Percentiles rank a stretch among this genome's conserved stretches.
These are phyloP conservation scores for Peromyscus polionotus DNA, from an alignment of 2,113 vertebrate species.

Conservation along the genomic window DNA sequence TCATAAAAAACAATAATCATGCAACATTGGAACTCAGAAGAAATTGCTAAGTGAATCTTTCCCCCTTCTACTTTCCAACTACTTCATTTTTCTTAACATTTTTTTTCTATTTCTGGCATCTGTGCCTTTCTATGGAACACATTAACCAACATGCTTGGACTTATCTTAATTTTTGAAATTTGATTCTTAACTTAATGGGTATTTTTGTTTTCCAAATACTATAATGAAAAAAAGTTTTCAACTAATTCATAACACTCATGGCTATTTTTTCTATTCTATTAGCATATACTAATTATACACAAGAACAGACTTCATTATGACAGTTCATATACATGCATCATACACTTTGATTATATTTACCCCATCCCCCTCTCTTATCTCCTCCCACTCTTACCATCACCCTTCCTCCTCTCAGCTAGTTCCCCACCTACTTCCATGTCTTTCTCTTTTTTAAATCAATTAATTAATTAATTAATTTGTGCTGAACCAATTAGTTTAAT, in stretches of 20 bases:
- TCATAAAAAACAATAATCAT: neutral
- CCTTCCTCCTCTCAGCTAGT: neutral
- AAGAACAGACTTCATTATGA: neutral
- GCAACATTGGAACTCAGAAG: neutral
- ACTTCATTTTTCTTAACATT: neutral
- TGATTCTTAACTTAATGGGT: neutral
- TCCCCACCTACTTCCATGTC: neutral
- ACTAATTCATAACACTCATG: neutral
- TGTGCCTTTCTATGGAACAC: neutral
- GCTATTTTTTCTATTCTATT: constrained; percentile 1
- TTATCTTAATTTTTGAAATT: neutral
- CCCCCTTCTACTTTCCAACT: neutral
- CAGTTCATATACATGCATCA: no score
- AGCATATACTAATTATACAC: neutral
- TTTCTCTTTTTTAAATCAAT: no score
- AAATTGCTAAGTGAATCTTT: neutral
- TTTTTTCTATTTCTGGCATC: neutral
- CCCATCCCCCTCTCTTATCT: neutral
- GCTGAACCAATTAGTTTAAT: neutral
- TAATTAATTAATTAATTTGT: neutral
- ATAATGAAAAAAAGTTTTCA: constrained; percentile 29
- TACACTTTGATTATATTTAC: neutral
- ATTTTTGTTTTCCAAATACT: constrained; percentile 41
- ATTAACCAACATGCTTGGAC: neutral
- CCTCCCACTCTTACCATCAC: neutral